phyloP scores from a whole-genome alignment of 1,140 invertebrate genomes.

The Drosophila auraria region DNA sequence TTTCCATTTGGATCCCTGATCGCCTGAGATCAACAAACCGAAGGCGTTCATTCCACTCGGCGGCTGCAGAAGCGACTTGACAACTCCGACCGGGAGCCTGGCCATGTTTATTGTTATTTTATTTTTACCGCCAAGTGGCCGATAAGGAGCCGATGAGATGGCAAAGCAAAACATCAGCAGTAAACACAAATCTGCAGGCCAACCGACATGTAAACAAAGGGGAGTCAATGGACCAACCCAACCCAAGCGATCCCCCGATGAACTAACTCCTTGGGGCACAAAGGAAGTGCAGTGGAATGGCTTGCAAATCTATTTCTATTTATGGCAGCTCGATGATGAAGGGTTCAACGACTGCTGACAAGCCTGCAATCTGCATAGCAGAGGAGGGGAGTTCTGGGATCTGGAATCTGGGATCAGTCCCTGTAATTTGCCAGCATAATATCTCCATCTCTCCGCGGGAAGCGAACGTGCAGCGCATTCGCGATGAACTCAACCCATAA shows the following conservation, averaged over 20 bases:
- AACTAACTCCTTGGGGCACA: constrained; percentile 14
- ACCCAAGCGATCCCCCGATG: neutral
- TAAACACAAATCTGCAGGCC: constrained; percentile 33
- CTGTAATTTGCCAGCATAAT: constrained; percentile 62
- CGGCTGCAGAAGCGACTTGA: constrained; percentile 52
- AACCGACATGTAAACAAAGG: constrained; percentile 48
- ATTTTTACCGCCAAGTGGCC: constrained; percentile 47
- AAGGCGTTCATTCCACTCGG: constrained; percentile 40
- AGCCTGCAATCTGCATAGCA: constrained; percentile 28
- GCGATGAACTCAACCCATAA: constrained; percentile 12
- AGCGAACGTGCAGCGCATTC: constrained; percentile 54
- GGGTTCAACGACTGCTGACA: constrained; percentile 51
- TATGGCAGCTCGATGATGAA: constrained; percentile 29
- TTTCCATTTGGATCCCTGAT: constrained; percentile 2
- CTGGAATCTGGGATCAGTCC: constrained; percentile 4
- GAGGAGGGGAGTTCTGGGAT: neutral
- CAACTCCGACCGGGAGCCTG: constrained; percentile 43
- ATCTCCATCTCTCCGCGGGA: constrained; percentile 21
- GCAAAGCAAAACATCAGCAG: constrained; percentile 21
- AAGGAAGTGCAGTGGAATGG: constrained; percentile 13
- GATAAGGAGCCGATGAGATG: constrained; percentile 57
- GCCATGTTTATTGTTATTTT: constrained; percentile 56
- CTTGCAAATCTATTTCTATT: constrained; percentile 41
- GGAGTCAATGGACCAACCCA: constrained; percentile 33
- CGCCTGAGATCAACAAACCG: constrained; percentile 67